Conservation (phyloP, 2,797 vertebrate genomes). For the Dermochelys coriacea region DNA sequence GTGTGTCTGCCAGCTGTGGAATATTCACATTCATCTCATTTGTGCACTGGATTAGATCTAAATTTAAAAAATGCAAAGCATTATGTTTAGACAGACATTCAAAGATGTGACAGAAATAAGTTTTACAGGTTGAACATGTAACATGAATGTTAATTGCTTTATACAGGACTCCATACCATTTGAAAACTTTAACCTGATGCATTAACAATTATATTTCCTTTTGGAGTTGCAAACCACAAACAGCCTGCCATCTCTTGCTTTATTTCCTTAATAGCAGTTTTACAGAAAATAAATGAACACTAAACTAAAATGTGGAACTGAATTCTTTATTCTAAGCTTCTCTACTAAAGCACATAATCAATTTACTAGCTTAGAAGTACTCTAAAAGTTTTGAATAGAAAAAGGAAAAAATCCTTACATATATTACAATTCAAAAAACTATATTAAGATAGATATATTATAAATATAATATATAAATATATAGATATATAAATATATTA, state of each 20-base stretch:
- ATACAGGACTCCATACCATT: neutral
- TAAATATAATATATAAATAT: too few species aligned
- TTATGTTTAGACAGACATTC: conserved; percentile 35
- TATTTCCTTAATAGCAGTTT: neutral
- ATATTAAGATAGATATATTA: neutral
- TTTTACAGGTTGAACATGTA: neutral
- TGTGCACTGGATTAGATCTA: conserved; percentile 95
- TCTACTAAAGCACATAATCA: neutral
- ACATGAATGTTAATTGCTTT: neutral
- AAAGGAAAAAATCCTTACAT: neutral
- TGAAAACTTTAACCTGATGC: neutral
- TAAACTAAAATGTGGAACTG: neutral
- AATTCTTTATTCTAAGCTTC: neutral
- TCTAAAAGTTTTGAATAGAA: neutral
- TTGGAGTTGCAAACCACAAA: neutral
- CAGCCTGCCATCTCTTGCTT: neutral
- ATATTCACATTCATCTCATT: conserved; percentile 96
- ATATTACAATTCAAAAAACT: accelerated
- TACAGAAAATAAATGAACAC: neutral
- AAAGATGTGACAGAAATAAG: neutral
- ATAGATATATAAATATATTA: neutral
- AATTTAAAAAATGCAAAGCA: conserved; percentile 46
- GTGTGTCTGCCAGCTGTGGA: conserved; percentile 90
- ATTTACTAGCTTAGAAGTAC: neutral
- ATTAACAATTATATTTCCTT: neutral